Evolutionary conservation across 2,113 vertebrate genomes (phyloP).

Genomic region (Antennarius striatus): DNA sequence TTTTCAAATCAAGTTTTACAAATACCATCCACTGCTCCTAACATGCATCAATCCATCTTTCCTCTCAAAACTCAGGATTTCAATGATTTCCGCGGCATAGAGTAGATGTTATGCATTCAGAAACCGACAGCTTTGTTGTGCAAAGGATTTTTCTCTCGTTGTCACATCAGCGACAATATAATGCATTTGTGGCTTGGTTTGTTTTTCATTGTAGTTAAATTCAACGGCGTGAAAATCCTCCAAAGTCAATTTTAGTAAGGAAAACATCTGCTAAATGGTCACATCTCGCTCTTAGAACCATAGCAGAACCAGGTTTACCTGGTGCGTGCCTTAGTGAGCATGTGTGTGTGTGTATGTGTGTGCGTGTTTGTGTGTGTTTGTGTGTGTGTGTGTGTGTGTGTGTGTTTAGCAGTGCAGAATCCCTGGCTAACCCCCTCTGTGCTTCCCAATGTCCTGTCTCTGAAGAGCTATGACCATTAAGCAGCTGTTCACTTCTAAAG

Average conservation of each 20-base stretch:
- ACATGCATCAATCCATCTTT: slow-evolving; percentile 36
- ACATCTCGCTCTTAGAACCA: slow-evolving; percentile 57
- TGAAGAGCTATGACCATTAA: slow-evolving; percentile 80
- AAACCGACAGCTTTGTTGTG: slow-evolving; percentile 1
- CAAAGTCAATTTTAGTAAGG: slow-evolving; percentile 61
- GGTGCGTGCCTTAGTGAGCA: slow-evolving; percentile 42
- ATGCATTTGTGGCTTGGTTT: slow-evolving; percentile 47
- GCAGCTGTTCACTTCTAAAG: slow-evolving; percentile 77
- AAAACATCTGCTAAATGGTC: slow-evolving; percentile 77
- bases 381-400: slow-evolving; percentile 12
- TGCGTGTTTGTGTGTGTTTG: slow-evolving; percentile 15
- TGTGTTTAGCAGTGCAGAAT: slow-evolving; percentile 53
- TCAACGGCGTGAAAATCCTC: slow-evolving; percentile 66
- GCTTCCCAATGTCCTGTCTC: slow-evolving; percentile 75
- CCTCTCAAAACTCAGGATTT: slow-evolving; percentile 32
- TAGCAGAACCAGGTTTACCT: slow-evolving; percentile 60
- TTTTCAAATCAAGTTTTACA: slow-evolving; percentile 63
- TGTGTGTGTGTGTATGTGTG: neutral
- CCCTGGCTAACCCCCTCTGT: slow-evolving; percentile 65
- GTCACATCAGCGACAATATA: slow-evolving; percentile 49
- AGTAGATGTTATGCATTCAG: neutral
- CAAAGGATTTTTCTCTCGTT: slow-evolving; percentile 36
- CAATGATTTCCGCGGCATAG: slow-evolving; percentile 43
- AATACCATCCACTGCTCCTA: slow-evolving; percentile 52
- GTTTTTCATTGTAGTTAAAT: slow-evolving; percentile 70